Evolutionary conservation across 1,140 invertebrate genomes (phyloP), one percentile per base, ranked within the genome.

Genomic region (Bombus polaris): DNA sequence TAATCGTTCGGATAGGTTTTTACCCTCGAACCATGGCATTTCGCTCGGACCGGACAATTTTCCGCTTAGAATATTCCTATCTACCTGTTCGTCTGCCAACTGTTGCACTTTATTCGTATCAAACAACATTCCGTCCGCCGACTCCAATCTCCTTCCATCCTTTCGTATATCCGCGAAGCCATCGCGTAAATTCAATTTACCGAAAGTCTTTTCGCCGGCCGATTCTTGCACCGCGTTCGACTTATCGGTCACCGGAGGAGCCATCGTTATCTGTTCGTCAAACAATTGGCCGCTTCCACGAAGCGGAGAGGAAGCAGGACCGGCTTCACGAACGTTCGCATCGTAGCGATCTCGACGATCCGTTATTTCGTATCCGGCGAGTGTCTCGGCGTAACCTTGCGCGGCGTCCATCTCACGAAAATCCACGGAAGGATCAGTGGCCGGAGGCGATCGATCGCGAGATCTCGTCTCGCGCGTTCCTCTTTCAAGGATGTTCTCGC

Each of bases 361-460:
- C n/a, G 32, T 75, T 44, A 62, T 42, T 65, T 66, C 32, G 42
- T 57, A 59, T n/a, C 59, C 77, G 57, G 88, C n/a, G 35, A 76
- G 6, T 0, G 81, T 59, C 71, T 70, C 37, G 28, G 3, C 25
- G 68, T 44, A 42, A 42, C 22, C n/a, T 80, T 62, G 32, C 6
- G 10, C 42, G 18, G 77, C 8, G n/a, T 81, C 81, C 12, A 59
- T 62, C 37, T 32, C 44, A 72, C 72, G 76, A 73, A 80, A 82
- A 75, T 79, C 65, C 28, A 37, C 42, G 42, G 80, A 87, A 70
- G 44, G 80, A 47, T 72, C 76, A 3, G 9, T 32, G 59, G 70
- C 53, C 81, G 18, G 39, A 42, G 75, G 65, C 81, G 53, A 86
- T 70, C 84, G 77, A 86, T 86, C 77, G 22, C 53, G 73, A 35